Conservation (phyloP, 1,140 invertebrate genomes). For the Anoplophora glabripennis region DNA sequence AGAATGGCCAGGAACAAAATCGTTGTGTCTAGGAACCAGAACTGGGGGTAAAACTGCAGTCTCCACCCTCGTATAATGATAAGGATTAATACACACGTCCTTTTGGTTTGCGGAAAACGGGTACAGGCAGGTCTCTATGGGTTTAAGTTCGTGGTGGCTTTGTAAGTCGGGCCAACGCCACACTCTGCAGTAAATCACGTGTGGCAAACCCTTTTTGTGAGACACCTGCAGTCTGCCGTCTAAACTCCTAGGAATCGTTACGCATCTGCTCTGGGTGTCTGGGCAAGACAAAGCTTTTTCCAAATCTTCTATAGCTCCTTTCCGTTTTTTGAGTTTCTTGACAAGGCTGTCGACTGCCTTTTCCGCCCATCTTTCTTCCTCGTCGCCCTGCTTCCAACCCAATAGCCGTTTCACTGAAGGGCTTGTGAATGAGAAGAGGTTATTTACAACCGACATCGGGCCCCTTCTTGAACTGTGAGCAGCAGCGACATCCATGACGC, state of each 20-base stretch:
- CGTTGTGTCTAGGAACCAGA: slow-evolving; percentile 91
- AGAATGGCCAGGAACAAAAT: slow-evolving; percentile 89
- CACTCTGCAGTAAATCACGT: slow-evolving; percentile 97
- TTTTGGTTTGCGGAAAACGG: slow-evolving; percentile 95
- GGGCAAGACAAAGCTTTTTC: slow-evolving; percentile 92
- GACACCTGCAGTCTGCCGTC: slow-evolving; percentile 94
- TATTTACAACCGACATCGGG: slow-evolving; percentile 86
- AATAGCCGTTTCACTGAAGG: slow-evolving; percentile 95
- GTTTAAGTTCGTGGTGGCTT: slow-evolving; percentile 95
- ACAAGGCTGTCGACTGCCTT: slow-evolving; percentile 98
- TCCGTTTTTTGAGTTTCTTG: slow-evolving; percentile 95
- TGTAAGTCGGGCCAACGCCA: slow-evolving; percentile 99
- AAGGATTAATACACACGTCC: slow-evolving; percentile 98
- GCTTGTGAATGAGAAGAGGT: slow-evolving; percentile 93
- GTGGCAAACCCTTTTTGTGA: slow-evolving; percentile 92
- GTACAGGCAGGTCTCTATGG: slow-evolving; percentile 91
- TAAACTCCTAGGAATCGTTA: slow-evolving; percentile 94
- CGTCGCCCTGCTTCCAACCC: slow-evolving; percentile 97
- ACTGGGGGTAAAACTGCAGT: slow-evolving; percentile 94
- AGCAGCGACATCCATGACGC: too few relatives aligned
- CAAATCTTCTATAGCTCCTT: slow-evolving; percentile 95
- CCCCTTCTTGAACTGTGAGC: slow-evolving; percentile 54
- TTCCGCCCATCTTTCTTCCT: slow-evolving; percentile 99
- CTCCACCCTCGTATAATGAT: slow-evolving; percentile 95
- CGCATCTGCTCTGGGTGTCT: slow-evolving; percentile 92